phyloP scores from a whole-genome alignment of 1,140 invertebrate genomes.

The Proales similis region DNA sequence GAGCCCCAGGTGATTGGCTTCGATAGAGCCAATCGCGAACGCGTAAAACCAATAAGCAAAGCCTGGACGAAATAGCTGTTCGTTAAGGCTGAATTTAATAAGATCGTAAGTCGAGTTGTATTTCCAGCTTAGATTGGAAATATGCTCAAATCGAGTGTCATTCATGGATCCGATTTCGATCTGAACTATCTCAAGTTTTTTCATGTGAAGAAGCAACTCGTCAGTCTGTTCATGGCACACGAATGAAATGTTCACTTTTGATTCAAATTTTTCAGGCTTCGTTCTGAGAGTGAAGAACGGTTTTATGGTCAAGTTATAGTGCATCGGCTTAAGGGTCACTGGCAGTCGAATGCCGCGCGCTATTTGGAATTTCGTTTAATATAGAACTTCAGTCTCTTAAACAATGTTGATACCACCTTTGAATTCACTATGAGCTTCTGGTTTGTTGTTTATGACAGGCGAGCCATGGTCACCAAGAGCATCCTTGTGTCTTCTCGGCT shows the following conservation, averaged over 20 bases:
- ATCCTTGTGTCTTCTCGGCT: too few relatives aligned
- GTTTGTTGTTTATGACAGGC: too few relatives aligned
- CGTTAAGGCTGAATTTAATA: not conserved
- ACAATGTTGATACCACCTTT: too few relatives aligned
- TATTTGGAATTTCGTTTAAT: too few relatives aligned
- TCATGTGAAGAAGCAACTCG: slow-evolving; percentile 63
- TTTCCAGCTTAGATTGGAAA: not conserved
- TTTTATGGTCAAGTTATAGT: slow-evolving; percentile 61
- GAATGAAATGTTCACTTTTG: slow-evolving; percentile 65
- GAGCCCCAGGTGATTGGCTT: slow-evolving; percentile 87
- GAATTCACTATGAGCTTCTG: too few relatives aligned
- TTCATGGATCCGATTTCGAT: not conserved
- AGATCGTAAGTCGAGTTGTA: slow-evolving; percentile 12
- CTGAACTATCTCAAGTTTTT: slow-evolving; percentile 25
- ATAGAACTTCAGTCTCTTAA: too few relatives aligned
- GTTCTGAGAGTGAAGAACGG: slow-evolving; percentile 4
- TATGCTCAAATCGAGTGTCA: not conserved
- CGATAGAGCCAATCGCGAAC: slow-evolving; percentile 71
- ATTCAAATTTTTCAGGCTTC: slow-evolving; percentile 45
- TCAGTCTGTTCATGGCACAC: slow-evolving; percentile 56
- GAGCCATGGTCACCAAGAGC: too few relatives aligned
- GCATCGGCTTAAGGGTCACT: slow-evolving; percentile 60
- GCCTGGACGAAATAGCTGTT: not conserved
- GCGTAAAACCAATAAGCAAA: slow-evolving; percentile 11
- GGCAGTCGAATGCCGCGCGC: too few relatives aligned